Evolutionary conservation across 2,888 invertebrate genomes (phyloP).

Genomic region (Apotomis capreana): DNA sequence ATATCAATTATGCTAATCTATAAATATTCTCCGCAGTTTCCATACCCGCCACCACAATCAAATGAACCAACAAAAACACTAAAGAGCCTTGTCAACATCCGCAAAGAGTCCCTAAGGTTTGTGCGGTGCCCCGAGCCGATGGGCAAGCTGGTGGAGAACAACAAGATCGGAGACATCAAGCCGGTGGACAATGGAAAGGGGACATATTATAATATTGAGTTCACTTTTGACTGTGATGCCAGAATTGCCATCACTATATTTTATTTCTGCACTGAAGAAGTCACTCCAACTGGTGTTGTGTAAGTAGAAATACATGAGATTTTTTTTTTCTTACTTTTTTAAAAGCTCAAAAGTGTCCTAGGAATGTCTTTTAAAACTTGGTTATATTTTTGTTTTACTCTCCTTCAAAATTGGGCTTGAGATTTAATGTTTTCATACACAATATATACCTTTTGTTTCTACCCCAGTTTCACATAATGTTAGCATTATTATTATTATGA

Average conservation of each 20-base stretch:
- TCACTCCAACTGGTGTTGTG: conserved; percentile 92
- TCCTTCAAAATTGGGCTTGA: too few species aligned
- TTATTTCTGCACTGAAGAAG: conserved; percentile 97
- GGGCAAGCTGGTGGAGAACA: conserved; percentile 82
- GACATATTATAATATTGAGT: conserved; percentile 95
- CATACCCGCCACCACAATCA: conserved; percentile 97
- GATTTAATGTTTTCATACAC: too few species aligned
- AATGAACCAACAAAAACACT: conserved; percentile 98
- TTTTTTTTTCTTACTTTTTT: too few species aligned
- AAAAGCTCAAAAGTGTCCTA: too few species aligned
- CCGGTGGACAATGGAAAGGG: conserved; percentile 85
- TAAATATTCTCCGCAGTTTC: conserved; percentile 87
- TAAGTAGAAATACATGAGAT: conserved; percentile 76
- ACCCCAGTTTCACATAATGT: too few species aligned
- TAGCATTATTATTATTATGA: too few species aligned
- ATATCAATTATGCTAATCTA: conserved; percentile 4
- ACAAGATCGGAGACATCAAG: conserved; percentile 80
- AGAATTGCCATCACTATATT: conserved; percentile 96
- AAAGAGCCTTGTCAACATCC: conserved; percentile 97
- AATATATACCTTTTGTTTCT: too few species aligned
- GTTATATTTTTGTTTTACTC: too few species aligned
- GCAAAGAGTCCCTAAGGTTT: conserved; percentile 97
- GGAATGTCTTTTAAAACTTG: too few species aligned
- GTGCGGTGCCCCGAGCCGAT: conserved; percentile 88
- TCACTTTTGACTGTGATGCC: conserved; percentile 98